Conservation (phyloP, 2,113 vertebrate species). For the Phaethornis superciliosus region DNA sequence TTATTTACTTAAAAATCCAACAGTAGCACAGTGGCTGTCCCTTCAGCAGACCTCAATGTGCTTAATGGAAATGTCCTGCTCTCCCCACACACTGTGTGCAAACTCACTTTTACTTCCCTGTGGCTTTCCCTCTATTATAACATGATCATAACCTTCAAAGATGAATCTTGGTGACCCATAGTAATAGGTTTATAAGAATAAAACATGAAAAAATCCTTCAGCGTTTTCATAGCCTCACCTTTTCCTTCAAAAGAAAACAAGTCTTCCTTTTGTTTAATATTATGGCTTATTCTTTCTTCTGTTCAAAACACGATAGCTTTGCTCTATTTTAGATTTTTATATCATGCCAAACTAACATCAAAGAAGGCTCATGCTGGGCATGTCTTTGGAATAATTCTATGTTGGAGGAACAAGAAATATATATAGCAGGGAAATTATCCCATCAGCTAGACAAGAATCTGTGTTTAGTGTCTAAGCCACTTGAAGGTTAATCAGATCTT, state of each 20-base stretch:
- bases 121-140: not conserved
- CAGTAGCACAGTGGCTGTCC: not conserved
- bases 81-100: not conserved
- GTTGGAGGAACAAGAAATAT: not conserved
- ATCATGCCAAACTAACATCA: not conserved
- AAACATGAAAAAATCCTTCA: not conserved
- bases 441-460: constrained; percentile 6
- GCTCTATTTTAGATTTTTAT: not conserved
- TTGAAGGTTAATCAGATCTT: constrained; percentile 61
- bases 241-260: not conserved
- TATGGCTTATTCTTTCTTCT: not conserved
- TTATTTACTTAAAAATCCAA: not conserved
- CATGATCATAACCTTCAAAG: not conserved
- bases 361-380: not conserved
- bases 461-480: constrained; percentile 28
- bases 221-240: not conserved
- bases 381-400: not conserved
- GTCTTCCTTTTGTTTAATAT: not conserved
- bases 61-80: not conserved
- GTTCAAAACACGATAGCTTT: not conserved
- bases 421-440: constrained; percentile 25
- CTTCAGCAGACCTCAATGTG: not conserved
- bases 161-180: not conserved
- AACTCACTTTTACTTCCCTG: not conserved
- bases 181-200: not conserved